phyloP scores from a whole-genome alignment of 2,797 vertebrate genomes.

The Lophius americanus region DNA sequence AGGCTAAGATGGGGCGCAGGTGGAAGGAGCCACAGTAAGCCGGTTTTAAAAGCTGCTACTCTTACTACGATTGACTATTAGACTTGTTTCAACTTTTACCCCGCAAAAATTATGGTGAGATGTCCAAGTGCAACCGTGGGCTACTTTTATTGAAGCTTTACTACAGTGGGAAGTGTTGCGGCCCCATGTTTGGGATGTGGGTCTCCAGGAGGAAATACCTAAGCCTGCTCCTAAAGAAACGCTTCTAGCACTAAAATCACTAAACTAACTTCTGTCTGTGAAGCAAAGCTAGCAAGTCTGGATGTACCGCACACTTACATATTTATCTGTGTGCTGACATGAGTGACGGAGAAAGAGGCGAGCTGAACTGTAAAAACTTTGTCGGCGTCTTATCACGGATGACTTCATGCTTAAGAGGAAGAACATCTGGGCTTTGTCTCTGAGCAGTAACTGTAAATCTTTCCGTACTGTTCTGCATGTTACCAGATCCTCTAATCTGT shows the following conservation, averaged over 20 bases:
- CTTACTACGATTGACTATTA: no score
- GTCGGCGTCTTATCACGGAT: constrained; percentile 45
- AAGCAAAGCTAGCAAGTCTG: constrained; percentile 12
- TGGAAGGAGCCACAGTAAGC: no score
- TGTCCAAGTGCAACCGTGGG: not conserved
- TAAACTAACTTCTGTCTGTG: constrained; percentile 3
- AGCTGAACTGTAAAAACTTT: constrained; percentile 1
- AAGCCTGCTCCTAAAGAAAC: constrained; percentile 36
- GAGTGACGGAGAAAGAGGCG: not conserved
- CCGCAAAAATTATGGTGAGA: not conserved
- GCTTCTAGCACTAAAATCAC: not conserved
- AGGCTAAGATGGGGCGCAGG: no score
- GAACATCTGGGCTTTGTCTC: constrained; percentile 62
- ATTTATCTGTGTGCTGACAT: constrained; percentile 3
- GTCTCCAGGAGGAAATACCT: constrained; percentile 63
- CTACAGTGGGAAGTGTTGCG: constrained; percentile 32
- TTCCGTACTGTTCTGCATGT: constrained; percentile 20
- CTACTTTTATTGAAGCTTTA: constrained; percentile 7
- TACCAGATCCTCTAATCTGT: constrained; percentile 42
- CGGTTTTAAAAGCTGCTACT: no score
- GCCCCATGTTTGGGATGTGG: constrained; percentile 36
- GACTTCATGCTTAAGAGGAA: constrained; percentile 59
- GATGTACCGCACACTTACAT: not conserved
- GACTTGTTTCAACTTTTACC: not conserved
- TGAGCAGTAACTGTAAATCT: constrained; percentile 36